Percentiles rank a stretch among this genome's conserved stretches.
Conservation (phyloP, 2,888 invertebrate genomes). For the Conus canariensis region DNA sequence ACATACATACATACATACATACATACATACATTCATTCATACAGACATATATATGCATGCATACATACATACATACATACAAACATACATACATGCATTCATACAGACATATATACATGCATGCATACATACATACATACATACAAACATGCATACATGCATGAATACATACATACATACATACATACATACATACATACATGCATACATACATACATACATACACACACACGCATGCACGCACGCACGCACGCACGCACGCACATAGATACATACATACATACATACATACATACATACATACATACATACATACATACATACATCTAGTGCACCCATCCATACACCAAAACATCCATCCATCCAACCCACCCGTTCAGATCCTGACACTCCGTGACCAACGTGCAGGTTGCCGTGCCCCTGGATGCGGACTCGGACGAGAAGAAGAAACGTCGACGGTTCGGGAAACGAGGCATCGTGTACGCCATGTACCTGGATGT, state of each 20-base stretch:
- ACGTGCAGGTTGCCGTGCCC: conserved; percentile 43
- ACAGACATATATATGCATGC: neutral
- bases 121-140: neutral
- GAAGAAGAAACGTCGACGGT: conserved; percentile 41
- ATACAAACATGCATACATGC: neutral
- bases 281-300: neutral
- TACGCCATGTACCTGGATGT: conserved; percentile 69
- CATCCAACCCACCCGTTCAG: too few species aligned
- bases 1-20: too few species aligned
- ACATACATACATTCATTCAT: too few species aligned
- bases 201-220: neutral
- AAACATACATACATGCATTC: neutral
- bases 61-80: neutral
- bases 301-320: neutral
- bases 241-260: neutral
- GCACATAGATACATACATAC: neutral
- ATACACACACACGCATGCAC: neutral
- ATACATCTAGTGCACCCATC: too few species aligned
- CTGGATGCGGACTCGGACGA: conserved; percentile 43
- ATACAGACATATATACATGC: neutral
- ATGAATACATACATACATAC: neutral
- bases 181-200: neutral
- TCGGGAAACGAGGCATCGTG: conserved; percentile 54
- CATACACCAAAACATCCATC: too few species aligned
- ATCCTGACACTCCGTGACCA: too few species aligned